Percentiles rank a stretch among this genome's conserved stretches.
Conservation (phyloP, 2,888 invertebrate species). For the Pristionchus mayeri region DNA sequence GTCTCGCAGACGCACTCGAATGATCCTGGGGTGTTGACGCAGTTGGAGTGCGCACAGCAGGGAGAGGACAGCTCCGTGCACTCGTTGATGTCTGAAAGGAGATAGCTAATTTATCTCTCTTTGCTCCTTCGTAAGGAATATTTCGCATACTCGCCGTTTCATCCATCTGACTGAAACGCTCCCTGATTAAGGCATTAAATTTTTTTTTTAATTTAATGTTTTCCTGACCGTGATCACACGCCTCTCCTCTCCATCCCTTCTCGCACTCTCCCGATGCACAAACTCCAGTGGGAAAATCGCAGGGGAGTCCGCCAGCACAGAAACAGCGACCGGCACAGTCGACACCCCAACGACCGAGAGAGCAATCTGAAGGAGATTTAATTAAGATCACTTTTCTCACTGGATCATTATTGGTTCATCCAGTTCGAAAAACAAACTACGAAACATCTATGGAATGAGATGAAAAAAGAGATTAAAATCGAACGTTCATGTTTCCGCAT, state of each 20-base stretch:
- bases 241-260: slow-evolving; percentile 68
- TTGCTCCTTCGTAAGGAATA: too few relatives aligned
- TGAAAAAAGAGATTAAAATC: too few relatives aligned
- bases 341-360: slow-evolving; percentile 70
- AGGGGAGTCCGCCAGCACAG: slow-evolving; percentile 70
- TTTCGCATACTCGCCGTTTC: neutral
- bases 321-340: slow-evolving; percentile 68
- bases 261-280: slow-evolving; percentile 68
- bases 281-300: slow-evolving; percentile 70
- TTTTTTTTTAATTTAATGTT: neutral
- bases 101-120: neutral
- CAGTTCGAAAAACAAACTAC: too few relatives aligned
- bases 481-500: too few relatives aligned
- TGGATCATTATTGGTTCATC: too few relatives aligned
- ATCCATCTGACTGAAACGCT: too few relatives aligned
- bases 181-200: neutral
- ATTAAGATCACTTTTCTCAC: too few relatives aligned
- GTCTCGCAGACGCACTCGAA: slow-evolving; percentile 78
- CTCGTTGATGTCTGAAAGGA: slow-evolving; percentile 89
- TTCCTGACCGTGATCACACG: slow-evolving; percentile 66
- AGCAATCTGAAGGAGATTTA: slow-evolving; percentile 67
- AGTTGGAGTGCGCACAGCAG: slow-evolving; percentile 88
- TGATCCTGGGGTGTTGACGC: slow-evolving; percentile 87
- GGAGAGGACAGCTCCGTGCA: slow-evolving; percentile 81
- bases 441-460: too few relatives aligned